Base-by-base conservation (phyloP, 2,113 vertebrate genomes). In the Campylorhamphus procurvoides region DNA sequence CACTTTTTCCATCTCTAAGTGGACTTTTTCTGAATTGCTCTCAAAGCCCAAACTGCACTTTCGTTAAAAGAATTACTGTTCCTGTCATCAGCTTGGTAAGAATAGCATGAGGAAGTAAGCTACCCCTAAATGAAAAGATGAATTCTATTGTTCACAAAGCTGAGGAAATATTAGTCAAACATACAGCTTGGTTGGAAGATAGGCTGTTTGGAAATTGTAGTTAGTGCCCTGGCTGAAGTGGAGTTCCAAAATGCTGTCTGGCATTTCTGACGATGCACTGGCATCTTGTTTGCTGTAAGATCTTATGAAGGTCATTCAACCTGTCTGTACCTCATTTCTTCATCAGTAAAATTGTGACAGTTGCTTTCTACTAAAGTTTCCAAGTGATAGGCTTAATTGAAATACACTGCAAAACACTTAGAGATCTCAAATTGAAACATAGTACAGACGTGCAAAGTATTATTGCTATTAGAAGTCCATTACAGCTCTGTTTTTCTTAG, bases 401-500 rank as follows among this genome's bases (percentile, higher is more conserved):
- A 22, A 37, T 9, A 7, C 18, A 44, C 44, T 69, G 35, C 20
- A 84, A 58, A 92, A 76, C 27, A 78, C 22, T 59, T 33, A 18
- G 18, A 82, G n/a, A 75, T 52, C 60, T 73, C 64, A 35, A 56
- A 86, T 2, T 64, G 67, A 87, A 75, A 62, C 0, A 0, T 14
- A 35, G 56, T 69, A 55, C 37, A 71, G 73, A 93, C 77, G 16
- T 82, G 63, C 69, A 47, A 79, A 72, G 18, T 88, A 35, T 86
- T 86, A 25, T 68, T 94, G n/a, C 84, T 92, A 40, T 79, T 64
- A 80, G 47, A 94, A 90, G 83, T 64, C 84, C 80, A 66, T 81
- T 95, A 72, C 47, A 56, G 55, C 60, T 94, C 63, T 89, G 84
- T 19, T 94, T 97, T 91, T 31, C 75, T 76, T 92, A 77, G 42